phyloP scores from a whole-genome alignment of 2,888 invertebrate species.

The Papilio protenor region DNA sequence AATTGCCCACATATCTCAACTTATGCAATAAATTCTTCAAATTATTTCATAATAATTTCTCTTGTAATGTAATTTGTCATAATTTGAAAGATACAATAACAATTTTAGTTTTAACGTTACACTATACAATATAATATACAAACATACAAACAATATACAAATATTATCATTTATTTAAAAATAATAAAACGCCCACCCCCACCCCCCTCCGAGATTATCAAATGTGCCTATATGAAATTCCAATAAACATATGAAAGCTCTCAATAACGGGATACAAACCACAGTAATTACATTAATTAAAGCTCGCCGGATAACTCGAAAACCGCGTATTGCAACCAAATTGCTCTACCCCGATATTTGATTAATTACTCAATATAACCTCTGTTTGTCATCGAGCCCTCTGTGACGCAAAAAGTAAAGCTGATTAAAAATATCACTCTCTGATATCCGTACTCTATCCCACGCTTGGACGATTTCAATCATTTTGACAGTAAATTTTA shows the following conservation, averaged over 20 bases:
- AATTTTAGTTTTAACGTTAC: too few relatives aligned
- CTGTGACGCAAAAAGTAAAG: not conserved
- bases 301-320: slow-evolving; percentile 11
- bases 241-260: slow-evolving; percentile 16
- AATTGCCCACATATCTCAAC: too few relatives aligned
- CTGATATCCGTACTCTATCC: not conserved
- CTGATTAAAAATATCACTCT: not conserved
- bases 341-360: not conserved
- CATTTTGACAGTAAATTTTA: not conserved
- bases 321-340: slow-evolving; percentile 12
- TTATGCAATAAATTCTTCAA: too few relatives aligned
- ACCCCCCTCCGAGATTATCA: not conserved
- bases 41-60: too few relatives aligned
- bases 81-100: too few relatives aligned
- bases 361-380: not conserved
- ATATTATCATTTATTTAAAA: too few relatives aligned
- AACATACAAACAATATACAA: too few relatives aligned
- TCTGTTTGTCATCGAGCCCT: not conserved
- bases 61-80: too few relatives aligned
- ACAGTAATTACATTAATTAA: slow-evolving; percentile 13
- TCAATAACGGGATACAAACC: slow-evolving; percentile 11
- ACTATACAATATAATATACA: too few relatives aligned
- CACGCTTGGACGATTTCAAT: not conserved
- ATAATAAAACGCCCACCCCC: too few relatives aligned
- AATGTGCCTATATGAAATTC: not conserved